Percentiles rank a stretch among this genome's conserved stretches.
Evolutionary conservation across 35 echinoderm and acorn worm genomes (phyloP).

Genomic region (Ophiothrix spiculata): DNA sequence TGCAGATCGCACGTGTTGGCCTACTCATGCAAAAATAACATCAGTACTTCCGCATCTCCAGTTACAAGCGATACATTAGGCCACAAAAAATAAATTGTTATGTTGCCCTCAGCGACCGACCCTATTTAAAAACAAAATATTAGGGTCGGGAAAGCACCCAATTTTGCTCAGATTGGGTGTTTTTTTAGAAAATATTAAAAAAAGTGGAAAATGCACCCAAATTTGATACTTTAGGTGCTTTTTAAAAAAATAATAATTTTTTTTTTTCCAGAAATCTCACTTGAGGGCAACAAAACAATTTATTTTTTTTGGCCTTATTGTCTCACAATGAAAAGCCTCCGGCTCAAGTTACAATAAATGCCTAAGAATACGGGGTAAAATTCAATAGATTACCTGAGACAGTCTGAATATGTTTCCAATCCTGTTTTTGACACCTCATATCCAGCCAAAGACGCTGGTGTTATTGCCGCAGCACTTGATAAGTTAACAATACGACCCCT

Average conservation of each 20-base stretch:
- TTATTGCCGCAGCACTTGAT: conserved; percentile 28
- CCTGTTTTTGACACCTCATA: conserved; percentile 42
- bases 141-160: no score
- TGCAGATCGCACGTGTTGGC: background rate
- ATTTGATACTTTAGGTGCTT: no score
- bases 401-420: conserved; percentile 51
- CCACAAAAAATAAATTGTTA: no score
- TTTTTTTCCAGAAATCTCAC: no score
- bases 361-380: background rate
- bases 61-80: no score
- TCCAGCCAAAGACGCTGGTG: conserved; percentile 3
- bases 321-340: background rate
- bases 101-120: no score
- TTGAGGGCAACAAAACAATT: no score
- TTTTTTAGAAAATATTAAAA: no score
- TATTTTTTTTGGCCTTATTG: background rate
- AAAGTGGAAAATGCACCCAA: no score
- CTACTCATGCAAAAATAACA: background rate
- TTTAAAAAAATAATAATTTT: no score
- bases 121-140: no score
- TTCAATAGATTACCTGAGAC: conserved; percentile 20
- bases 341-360: background rate
- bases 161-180: no score
- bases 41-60: background rate
- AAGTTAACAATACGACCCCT: conserved; percentile 51